Percentiles rank a stretch among this genome's conserved stretches.
phyloP scores from a whole-genome alignment of 2,888 invertebrate genomes.

The Scrobipalpa costella region DNA sequence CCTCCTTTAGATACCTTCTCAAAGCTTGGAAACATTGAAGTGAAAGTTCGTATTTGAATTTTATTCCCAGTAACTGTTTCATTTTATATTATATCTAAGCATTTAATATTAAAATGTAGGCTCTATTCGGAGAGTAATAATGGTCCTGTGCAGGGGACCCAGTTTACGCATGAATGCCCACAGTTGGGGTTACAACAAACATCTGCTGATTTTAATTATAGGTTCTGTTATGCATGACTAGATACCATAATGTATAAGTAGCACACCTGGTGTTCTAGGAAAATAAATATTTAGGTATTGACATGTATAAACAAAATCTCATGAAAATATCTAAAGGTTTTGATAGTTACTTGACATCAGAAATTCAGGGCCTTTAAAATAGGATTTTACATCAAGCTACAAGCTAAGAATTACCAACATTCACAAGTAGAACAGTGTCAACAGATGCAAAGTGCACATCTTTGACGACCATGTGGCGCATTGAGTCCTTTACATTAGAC shows the following conservation, averaged over 20 bases:
- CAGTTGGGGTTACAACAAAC: not conserved
- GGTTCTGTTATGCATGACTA: constrained; percentile 7
- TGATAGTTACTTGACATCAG: too few species aligned
- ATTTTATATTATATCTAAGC: too few species aligned
- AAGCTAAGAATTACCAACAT: constrained; percentile 62
- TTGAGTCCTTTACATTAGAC: constrained; percentile 68
- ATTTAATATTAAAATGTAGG: too few species aligned
- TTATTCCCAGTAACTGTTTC: too few species aligned
- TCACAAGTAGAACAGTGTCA: constrained; percentile 79
- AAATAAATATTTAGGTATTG: not conserved
- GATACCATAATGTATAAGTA: not conserved
- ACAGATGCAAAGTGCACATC: constrained; percentile 82
- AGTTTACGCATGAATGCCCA: constrained; percentile 1
- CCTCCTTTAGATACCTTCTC: too few species aligned
- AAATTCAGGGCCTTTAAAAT: too few species aligned
- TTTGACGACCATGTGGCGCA: constrained; percentile 73
- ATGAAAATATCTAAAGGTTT: too few species aligned
- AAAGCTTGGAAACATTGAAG: too few species aligned
- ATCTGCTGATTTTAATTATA: constrained; percentile 5
- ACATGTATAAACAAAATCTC: not conserved
- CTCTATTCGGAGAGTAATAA: not conserved
- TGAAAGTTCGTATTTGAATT: too few species aligned
- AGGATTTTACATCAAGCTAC: too few species aligned
- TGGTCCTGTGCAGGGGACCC: not conserved
- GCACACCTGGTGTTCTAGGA: not conserved